Evolutionary conservation across 2,113 vertebrate genomes (phyloP), one percentile per base, ranked within the genome.

Genomic region (Dermatemys mawii): DNA sequence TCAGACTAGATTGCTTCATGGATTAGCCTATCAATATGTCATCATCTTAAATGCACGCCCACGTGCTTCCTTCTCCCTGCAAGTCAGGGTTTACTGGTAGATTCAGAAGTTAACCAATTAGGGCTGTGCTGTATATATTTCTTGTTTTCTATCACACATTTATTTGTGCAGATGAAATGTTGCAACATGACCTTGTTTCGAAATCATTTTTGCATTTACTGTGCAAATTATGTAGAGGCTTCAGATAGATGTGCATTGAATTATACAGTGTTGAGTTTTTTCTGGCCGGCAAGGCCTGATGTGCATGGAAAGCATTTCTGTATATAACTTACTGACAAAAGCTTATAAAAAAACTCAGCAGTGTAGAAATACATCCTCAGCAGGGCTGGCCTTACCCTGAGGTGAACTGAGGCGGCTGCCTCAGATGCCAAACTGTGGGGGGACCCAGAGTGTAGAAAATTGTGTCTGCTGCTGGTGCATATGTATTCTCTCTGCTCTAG

Each of bases 151-250:
- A 83, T 46, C 53, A 22, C 53, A 22, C 63, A 12, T 95, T 9
- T 80, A 51, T 78, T 60, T 88, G 44, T 92, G 73, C 91, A 93
- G 73, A 38, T 67, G 41, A 83, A 41, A 48, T 87, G 88, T 96
- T 93, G 90, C 94, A 92, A 80, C 93, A 57, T 88, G 0, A 0
- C 80, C 0, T 0, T 89, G 84, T 90, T 92, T 94, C 89, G 82
- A 86, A 95, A 90, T 70, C 54, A 70, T 8, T 1, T 84, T 93
- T 96, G 86, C 83, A 86, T 81, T 86, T 84, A 86, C 0, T 0
- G 90, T 90, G 94, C 86, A 92, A 93, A 89, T 7, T 60, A 50
- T 86, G 91, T 94, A 94, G 78, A 79, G 3, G 4, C 76, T 49
- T 53, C 35, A 41, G 48, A 87, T 88, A 87, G 63, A 1, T 1